Evolutionary conservation across 2,797 vertebrate genomes (phyloP).

Genomic region (Premnoplex brunnescens): DNA sequence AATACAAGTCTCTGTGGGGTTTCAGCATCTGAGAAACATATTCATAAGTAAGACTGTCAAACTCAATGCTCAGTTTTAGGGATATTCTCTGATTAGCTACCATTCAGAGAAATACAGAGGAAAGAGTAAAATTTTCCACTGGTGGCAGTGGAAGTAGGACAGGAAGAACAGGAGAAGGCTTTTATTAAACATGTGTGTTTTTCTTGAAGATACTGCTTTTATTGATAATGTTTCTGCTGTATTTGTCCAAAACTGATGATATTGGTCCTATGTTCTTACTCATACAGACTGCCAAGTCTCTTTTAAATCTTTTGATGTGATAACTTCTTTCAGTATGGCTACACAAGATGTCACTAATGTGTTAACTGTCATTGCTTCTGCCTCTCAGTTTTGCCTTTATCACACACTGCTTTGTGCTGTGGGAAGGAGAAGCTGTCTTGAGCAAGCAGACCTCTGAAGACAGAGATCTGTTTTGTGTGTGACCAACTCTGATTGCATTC

Average conservation of each 20-base stretch:
- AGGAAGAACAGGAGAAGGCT: not conserved
- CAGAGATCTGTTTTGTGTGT: not conserved
- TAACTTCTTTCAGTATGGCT: not conserved
- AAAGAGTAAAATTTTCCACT: conserved; percentile 34
- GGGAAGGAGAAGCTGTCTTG: not conserved
- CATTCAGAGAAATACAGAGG: conserved; percentile 8
- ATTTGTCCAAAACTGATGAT: not conserved
- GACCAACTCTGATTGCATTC: not conserved
- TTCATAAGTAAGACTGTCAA: conserved; percentile 47
- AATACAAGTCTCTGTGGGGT: conserved; percentile 14
- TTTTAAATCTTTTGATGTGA: not conserved
- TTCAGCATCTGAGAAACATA: conserved; percentile 58
- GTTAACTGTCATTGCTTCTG: not conserved
- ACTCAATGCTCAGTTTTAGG: conserved; percentile 36
- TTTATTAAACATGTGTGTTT: not conserved
- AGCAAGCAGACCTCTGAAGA: not conserved
- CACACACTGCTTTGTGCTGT: not conserved
- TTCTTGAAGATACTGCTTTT: not conserved
- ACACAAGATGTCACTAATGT: not conserved
- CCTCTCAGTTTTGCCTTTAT: not conserved
- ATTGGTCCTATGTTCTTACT: not conserved
- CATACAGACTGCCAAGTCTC: not conserved
- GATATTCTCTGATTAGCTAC: conserved; percentile 32
- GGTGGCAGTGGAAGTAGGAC: not conserved
- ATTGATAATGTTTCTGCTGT: not conserved